These are phyloP conservation scores for Drosophila stalkeri DNA, from an alignment of 2,888 invertebrate species.

Conservation along the genomic window DNA sequence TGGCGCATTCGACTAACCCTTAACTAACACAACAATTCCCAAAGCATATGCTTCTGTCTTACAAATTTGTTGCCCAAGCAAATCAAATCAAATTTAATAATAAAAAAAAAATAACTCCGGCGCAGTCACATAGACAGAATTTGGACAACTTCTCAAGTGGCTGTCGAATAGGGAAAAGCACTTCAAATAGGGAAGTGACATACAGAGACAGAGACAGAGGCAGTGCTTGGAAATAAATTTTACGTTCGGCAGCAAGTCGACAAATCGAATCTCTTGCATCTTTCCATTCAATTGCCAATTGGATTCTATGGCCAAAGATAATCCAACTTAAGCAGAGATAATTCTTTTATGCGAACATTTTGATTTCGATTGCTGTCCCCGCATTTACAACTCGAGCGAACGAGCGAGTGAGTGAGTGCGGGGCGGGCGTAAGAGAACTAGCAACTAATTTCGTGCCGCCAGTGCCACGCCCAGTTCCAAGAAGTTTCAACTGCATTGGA, in stretches of 20 bases:
- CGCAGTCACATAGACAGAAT: constrained; percentile 32
- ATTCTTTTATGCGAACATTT: constrained; percentile 79
- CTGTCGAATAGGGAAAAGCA: constrained; percentile 29
- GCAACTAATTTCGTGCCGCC: constrained; percentile 68
- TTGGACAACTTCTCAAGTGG: constrained; percentile 63
- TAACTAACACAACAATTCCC: constrained; percentile 25
- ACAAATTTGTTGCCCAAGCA: constrained; percentile 48
- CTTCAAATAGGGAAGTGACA: constrained; percentile 34
- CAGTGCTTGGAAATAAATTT: constrained; percentile 55
- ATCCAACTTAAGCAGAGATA: constrained; percentile 80
- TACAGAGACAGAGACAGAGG: background rate
- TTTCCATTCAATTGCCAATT: constrained; percentile 78
- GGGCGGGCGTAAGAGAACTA: constrained; percentile 44
- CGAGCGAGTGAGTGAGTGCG: background rate
- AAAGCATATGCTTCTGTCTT: constrained; percentile 52
- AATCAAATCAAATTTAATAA: constrained; percentile 69
- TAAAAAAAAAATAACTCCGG: constrained; percentile 32
- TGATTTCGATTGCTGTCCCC: constrained; percentile 71
- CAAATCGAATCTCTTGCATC: constrained; percentile 74
- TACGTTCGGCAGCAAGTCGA: constrained; percentile 40
- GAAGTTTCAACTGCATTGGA: constrained; percentile 20
- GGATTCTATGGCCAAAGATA: constrained; percentile 74
- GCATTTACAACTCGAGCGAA: constrained; percentile 51
- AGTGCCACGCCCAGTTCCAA: constrained; percentile 59
- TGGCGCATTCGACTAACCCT: constrained; percentile 48